Evolutionary conservation across 2,113 vertebrate species (phyloP).

Genomic region (Tachysurus fulvidraco): DNA sequence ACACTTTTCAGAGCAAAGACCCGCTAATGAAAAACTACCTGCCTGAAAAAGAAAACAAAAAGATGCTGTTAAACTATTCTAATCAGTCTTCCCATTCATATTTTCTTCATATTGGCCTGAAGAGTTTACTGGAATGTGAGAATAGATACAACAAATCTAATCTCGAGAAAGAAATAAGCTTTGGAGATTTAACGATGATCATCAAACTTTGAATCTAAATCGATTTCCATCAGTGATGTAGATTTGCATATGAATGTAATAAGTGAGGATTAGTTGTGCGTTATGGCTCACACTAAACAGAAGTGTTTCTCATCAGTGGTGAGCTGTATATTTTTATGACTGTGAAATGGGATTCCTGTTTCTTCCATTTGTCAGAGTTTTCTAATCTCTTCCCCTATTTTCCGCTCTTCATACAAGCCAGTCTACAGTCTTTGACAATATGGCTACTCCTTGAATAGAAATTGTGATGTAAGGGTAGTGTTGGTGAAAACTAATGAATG

Average conservation of each 20-base stretch:
- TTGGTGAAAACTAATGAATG: background rate
- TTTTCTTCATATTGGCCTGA: constrained; percentile 17
- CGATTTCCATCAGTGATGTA: background rate
- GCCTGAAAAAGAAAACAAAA: background rate
- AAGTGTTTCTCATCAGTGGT: background rate
- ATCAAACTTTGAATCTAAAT: background rate
- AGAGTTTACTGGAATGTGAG: background rate
- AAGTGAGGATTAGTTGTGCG: background rate
- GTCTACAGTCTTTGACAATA: background rate
- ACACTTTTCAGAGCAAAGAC: background rate
- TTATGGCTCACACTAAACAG: background rate
- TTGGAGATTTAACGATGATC: background rate
- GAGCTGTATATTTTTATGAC: constrained; percentile 13
- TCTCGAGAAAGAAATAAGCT: background rate
- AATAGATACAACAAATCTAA: background rate
- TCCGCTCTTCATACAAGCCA: background rate
- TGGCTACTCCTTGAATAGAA: background rate
- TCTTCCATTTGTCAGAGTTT: background rate
- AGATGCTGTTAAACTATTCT: background rate
- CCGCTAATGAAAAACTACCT: constrained; percentile 35
- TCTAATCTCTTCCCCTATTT: background rate
- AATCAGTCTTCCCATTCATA: background rate
- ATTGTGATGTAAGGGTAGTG: constrained; percentile 11
- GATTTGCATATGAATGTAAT: background rate
- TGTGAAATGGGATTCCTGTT: constrained; percentile 20